Evolutionary conservation across 1,140 invertebrate genomes (phyloP), one percentile per base, ranked within the genome.

Genomic region (Drosophila seguyi): DNA sequence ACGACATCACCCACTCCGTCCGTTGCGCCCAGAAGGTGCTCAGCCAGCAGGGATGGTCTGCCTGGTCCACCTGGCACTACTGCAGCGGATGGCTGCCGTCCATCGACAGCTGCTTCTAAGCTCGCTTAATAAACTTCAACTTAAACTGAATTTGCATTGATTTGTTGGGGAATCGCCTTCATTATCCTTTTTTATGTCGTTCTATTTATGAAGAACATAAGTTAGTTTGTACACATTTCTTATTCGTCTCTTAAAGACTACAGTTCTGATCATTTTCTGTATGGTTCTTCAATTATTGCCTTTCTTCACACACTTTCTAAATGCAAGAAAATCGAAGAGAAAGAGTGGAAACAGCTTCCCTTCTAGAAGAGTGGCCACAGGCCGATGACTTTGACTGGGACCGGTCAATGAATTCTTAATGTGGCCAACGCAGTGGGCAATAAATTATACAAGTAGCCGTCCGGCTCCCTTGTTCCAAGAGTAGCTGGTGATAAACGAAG

Each of bases 331-430:
- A 73, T 50, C 55, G 39, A 69, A 45, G 63, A 63, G 63, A 63
- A 42, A 58, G 48, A 63, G 38, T 34, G 22, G 56, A 22, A 53
- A 11, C 61, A 74, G 87, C 73, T 84, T 75, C 85, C 72, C 80
- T 88, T 71, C 75, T 61, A 66, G 52, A 22, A 38, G 10, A 16
- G 41, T 80, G 65, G 68, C 61, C 79, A 80, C 78, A 90, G 86
- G 86, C 82, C 86, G 82, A 87, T 90, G 85, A 88, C 86, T 71
- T 72, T 71, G 66, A 58, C 42, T 72, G 76, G 79, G 55, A 80
- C 75, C 87, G 86, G 86, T 90, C 86, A 90, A 84, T 90, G 87
- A 82, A 90, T 90, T 85, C 71, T 86, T 90, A 90, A 85, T 90
- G 81, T 71, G 61, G 75, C 47, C 47, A 76, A 67, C 68, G 56